phyloP scores from a whole-genome alignment of 2,888 invertebrate species.

The Proisotoma minuta region DNA sequence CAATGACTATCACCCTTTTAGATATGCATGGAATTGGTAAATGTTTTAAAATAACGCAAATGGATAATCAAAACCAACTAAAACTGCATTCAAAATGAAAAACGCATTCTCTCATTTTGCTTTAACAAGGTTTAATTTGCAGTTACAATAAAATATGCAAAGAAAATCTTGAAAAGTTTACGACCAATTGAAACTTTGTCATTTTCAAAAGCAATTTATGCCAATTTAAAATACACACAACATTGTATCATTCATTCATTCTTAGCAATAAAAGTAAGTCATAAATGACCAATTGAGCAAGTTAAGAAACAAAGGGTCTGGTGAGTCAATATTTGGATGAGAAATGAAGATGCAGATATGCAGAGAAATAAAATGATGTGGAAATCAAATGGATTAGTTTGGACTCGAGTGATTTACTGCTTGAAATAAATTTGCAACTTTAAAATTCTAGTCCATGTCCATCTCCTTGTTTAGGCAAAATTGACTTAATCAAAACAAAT shows the following conservation, averaged over 20 bases:
- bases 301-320: neutral
- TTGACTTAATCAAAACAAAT: too few species aligned
- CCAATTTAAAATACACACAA: constrained; percentile 7
- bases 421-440: too few species aligned
- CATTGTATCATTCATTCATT: constrained; percentile 2
- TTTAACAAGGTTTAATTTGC: too few species aligned
- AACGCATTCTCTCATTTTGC: too few species aligned
- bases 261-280: neutral
- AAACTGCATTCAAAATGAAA: too few species aligned
- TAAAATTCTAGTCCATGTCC: too few species aligned
- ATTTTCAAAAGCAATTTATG: constrained; percentile 6
- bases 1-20: constrained; percentile 3
- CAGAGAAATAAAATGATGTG: constrained; percentile 9
- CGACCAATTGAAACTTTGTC: neutral
- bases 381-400: constrained; percentile 1
- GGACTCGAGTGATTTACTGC: constrained; percentile 8
- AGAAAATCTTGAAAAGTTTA: too few species aligned
- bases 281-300: constrained; percentile 1
- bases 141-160: too few species aligned
- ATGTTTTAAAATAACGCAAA: too few species aligned
- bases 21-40: too few species aligned
- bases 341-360: constrained; percentile 3
- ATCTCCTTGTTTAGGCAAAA: too few species aligned
- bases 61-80: too few species aligned
- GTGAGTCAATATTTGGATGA: constrained; percentile 11